Percentiles rank a stretch among this genome's conserved stretches.
These are phyloP conservation scores for Fistularia tabacaria DNA, from an alignment of 2,797 vertebrate species.

Conservation along the genomic window DNA sequence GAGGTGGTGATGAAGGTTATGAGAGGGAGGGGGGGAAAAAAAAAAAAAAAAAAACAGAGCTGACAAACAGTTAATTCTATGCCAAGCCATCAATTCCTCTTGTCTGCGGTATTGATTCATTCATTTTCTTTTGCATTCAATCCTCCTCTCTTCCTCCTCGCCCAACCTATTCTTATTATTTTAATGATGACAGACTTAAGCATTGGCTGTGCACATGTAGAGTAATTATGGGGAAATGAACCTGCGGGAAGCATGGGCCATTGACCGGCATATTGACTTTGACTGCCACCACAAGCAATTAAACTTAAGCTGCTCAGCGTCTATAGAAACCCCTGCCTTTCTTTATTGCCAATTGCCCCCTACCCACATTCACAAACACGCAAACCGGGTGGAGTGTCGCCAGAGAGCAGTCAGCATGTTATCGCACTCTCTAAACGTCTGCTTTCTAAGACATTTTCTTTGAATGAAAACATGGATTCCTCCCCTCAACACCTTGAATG, in stretches of 20 bases:
- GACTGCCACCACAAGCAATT: constrained; percentile 80
- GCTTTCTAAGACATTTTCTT: constrained; percentile 16
- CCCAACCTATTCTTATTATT: constrained; percentile 65
- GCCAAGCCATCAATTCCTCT: constrained; percentile 28
- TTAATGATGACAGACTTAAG: constrained; percentile 78
- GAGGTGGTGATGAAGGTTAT: too few relatives aligned
- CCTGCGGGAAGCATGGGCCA: constrained; percentile 73
- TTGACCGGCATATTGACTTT: constrained; percentile 81
- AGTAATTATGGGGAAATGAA: constrained; percentile 81
- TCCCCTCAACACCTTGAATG: neutral
- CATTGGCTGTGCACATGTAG: constrained; percentile 70
- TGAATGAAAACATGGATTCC: constrained; percentile 3
- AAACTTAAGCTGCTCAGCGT: constrained; percentile 71
- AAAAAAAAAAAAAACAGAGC: neutral
- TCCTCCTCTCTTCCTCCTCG: constrained; percentile 31
- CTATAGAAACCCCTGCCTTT: constrained; percentile 57
- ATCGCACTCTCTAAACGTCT: constrained; percentile 5
- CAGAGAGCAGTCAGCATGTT: constrained; percentile 47
- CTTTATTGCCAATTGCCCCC: constrained; percentile 37
- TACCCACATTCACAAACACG: constrained; percentile 27
- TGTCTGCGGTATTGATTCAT: constrained; percentile 49
- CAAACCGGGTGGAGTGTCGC: constrained; percentile 47
- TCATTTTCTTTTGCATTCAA: constrained; percentile 56
- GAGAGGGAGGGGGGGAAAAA: too few relatives aligned
- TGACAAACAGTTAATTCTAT: constrained; percentile 14